Percentiles rank a stretch among this genome's conserved stretches.
phyloP scores from a whole-genome alignment of 30 jellyfish, hydroid and myxozoan species.

The Hydractinia echinata region DNA sequence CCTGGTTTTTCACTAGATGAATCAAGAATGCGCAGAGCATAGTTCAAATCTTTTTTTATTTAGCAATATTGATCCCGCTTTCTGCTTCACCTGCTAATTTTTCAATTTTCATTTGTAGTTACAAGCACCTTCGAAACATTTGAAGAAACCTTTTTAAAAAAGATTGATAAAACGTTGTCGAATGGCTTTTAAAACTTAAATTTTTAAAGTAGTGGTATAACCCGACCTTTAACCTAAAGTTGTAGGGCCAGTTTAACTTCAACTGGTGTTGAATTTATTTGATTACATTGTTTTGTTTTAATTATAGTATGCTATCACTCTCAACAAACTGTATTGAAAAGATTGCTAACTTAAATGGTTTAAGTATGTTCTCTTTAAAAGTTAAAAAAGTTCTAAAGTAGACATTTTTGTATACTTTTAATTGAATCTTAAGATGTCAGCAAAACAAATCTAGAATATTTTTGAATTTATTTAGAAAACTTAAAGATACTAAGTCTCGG shows the following conservation, averaged over 20 bases:
- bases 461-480: constrained; percentile 44
- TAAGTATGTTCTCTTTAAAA: constrained; percentile 59
- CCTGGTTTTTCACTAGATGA: no score
- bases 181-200: no score
- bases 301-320: constrained; percentile 67
- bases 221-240: no score
- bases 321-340: constrained; percentile 91
- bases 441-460: neutral
- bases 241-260: neutral
- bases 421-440: no score
- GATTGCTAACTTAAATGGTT: constrained; percentile 88
- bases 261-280: neutral
- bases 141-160: neutral
- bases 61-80: no score
- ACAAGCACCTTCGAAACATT: neutral
- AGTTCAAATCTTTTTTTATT: no score
- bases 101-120: neutral
- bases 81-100: neutral
- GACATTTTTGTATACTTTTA: neutral
- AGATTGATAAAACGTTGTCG: neutral
- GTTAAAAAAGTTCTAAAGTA: neutral
- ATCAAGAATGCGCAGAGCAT: no score
- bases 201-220: no score
- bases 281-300: neutral
- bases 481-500: constrained; percentile 71